Conservation (phyloP, 2,797 vertebrate species). For the Macroramphosus scolopax region DNA sequence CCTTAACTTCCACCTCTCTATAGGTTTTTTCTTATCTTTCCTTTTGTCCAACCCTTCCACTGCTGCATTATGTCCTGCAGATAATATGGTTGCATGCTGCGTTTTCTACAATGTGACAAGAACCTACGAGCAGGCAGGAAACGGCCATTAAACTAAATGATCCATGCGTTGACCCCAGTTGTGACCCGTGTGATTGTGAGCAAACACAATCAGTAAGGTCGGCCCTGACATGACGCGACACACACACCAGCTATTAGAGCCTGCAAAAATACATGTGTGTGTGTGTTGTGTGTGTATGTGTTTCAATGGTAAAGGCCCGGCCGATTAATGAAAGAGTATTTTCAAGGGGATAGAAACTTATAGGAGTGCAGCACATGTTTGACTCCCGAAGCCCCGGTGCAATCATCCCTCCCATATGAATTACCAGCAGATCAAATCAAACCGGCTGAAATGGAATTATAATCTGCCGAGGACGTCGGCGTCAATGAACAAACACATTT, state of each 20-base stretch:
- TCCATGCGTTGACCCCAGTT: constrained; percentile 64
- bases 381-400: constrained; percentile 48
- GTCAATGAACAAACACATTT: constrained; percentile 19
- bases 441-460: constrained; percentile 38
- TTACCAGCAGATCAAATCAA: constrained; percentile 58
- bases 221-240: constrained; percentile 57
- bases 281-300: background rate
- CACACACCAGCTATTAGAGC: constrained; percentile 48
- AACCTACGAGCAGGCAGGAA: constrained; percentile 64
- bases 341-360: constrained; percentile 57
- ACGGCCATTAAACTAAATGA: constrained; percentile 73
- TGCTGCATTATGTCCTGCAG: constrained; percentile 30
- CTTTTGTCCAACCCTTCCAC: constrained; percentile 10
- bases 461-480: constrained; percentile 15
- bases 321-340: constrained; percentile 50
- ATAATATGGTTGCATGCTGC: constrained; percentile 31
- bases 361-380: constrained; percentile 63
- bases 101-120: constrained; percentile 49
- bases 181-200: constrained; percentile 78
- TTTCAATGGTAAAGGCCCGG: constrained; percentile 34
- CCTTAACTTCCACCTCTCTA: constrained; percentile 15
- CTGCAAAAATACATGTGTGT: constrained; percentile 38
- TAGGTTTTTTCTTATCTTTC: too few relatives aligned
- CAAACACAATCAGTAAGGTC: constrained; percentile 74
- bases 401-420: constrained; percentile 59